phyloP scores from a whole-genome alignment of 2,888 invertebrate genomes.

The Chorisops tibialis region DNA sequence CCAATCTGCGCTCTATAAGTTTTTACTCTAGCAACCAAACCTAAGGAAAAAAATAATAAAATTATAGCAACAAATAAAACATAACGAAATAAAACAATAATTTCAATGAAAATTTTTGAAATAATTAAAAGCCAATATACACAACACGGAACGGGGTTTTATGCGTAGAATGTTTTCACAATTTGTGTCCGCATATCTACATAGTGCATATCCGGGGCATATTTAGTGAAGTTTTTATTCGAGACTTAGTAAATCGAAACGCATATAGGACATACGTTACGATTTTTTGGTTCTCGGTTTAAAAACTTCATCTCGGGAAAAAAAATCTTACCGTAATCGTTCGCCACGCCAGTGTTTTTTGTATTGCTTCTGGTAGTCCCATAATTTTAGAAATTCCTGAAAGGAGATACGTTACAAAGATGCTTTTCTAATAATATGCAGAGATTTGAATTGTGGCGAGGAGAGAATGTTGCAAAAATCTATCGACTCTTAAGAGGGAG shows the following conservation, averaged over 20 bases:
- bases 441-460: not conserved
- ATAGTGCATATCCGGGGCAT: conserved; percentile 13
- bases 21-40: too few species aligned
- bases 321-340: too few species aligned
- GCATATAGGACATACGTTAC: not conserved
- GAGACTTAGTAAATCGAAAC: not conserved
- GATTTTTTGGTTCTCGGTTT: too few species aligned
- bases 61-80: too few species aligned
- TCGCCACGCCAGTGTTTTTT: too few species aligned
- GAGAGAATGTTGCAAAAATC: conserved; percentile 12
- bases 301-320: too few species aligned
- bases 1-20: too few species aligned
- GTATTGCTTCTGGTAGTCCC: too few species aligned
- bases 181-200: conserved; percentile 11
- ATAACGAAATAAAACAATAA: too few species aligned
- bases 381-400: not conserved
- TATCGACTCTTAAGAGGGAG: conserved; percentile 11
- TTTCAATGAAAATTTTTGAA: not conserved
- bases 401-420: conserved; percentile 1
- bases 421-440: not conserved
- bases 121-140: not conserved
- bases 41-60: too few species aligned
- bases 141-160: not conserved
- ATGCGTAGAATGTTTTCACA: conserved; percentile 9
- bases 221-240: not conserved